Evolutionary conservation across 2,797 vertebrate genomes (phyloP).

Genomic region (Linurgus olivaceus): DNA sequence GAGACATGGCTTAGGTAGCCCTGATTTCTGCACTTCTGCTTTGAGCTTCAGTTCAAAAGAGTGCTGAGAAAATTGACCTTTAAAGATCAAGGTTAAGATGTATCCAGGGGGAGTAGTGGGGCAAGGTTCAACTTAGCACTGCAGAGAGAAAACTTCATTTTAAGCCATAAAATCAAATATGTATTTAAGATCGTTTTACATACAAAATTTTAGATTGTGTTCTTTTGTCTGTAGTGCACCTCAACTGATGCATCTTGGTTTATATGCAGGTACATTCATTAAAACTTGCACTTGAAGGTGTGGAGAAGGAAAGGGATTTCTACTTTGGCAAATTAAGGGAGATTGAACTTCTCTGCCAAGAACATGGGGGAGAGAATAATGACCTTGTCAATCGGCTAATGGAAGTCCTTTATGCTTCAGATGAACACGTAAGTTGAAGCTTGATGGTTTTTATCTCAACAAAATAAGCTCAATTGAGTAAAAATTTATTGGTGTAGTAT

Average conservation of each 20-base stretch:
- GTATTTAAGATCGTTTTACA: background rate
- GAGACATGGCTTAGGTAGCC: background rate
- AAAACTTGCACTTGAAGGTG: conserved; percentile 94
- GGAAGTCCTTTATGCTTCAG: conserved; percentile 95
- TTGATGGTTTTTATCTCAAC: background rate
- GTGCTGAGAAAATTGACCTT: background rate
- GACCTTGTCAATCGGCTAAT: conserved; percentile 91
- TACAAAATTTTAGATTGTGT: background rate
- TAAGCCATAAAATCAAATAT: background rate
- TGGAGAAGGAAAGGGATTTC: conserved; percentile 98
- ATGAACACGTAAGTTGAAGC: conserved; percentile 86
- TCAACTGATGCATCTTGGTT: background rate
- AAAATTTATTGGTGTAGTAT: background rate
- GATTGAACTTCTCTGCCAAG: conserved; percentile 96
- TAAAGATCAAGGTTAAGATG: background rate
- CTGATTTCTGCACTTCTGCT: background rate
- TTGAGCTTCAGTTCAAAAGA: background rate
- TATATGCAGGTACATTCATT: conserved; percentile 88
- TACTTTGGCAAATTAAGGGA: conserved; percentile 98
- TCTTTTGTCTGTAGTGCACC: background rate
- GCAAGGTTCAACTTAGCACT: background rate
- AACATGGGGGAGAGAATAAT: conserved; percentile 90
- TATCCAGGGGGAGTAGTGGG: background rate
- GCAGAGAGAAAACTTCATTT: background rate
- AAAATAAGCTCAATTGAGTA: background rate